These are phyloP conservation scores for Otolemur crassicaudatus DNA, from an alignment of 2,797 vertebrate genomes.

Conservation along the genomic window DNA sequence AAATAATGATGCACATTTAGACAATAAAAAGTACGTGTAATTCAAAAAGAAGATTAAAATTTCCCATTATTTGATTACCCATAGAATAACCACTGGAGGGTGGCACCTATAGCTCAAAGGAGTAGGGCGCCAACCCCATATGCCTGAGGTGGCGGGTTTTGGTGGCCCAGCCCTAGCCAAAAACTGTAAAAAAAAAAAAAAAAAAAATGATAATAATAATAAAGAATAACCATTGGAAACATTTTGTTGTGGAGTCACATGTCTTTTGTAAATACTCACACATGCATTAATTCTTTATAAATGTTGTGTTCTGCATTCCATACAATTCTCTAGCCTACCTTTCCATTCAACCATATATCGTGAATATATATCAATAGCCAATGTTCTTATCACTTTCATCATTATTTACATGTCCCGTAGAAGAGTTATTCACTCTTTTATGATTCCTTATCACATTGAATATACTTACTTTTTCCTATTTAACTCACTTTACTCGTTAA, in stretches of 20 bases:
- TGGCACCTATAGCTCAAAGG: too few species aligned
- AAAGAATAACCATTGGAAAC: not conserved
- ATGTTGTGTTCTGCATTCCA: not conserved
- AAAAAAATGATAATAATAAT: too few species aligned
- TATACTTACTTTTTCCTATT: not conserved
- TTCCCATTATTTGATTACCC: not conserved
- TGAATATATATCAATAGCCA: not conserved
- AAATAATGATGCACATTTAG: not conserved
- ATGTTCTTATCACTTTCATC: not conserved
- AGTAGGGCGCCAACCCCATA: too few species aligned
- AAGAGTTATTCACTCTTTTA: not conserved
- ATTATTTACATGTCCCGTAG: not conserved
- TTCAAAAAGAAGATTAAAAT: not conserved
- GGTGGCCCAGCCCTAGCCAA: too few species aligned
- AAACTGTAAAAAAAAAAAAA: too few species aligned
- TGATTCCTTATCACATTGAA: not conserved
- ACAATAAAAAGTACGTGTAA: not conserved
- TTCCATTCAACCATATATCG: not conserved
- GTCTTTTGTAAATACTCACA: not conserved
- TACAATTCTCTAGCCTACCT: not conserved
- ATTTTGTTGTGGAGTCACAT: not conserved
- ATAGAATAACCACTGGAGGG: not conserved
- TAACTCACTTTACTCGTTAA: slow-evolving; percentile 17
- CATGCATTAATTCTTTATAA: not conserved
- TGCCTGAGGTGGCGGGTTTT: too few species aligned